Conservation (phyloP, 1,140 invertebrate species). For the Bombus cullumanus region DNA sequence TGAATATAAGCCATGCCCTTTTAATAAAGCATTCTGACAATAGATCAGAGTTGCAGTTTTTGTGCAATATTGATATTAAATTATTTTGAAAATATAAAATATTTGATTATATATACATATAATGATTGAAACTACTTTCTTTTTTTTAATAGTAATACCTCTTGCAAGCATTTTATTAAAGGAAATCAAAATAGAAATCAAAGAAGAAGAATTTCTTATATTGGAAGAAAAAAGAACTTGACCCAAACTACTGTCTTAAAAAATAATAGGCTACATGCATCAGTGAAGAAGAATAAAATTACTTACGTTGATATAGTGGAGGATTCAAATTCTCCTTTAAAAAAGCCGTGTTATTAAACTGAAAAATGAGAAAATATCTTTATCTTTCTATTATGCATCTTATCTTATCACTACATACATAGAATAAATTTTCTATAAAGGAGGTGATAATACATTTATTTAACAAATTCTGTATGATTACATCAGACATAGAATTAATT, state of each 20-base stretch:
- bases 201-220: constrained; percentile 13
- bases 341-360: constrained; percentile 56
- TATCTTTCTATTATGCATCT: constrained; percentile 20
- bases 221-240: constrained; percentile 12
- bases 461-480: neutral
- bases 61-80: constrained; percentile 47
- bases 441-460: neutral
- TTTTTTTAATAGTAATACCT: constrained; percentile 13
- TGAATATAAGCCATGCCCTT: neutral
- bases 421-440: constrained; percentile 26
- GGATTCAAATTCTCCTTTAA: constrained; percentile 39
- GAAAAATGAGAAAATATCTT: constrained; percentile 52
- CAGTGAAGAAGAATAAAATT: neutral
- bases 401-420: constrained; percentile 59
- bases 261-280: constrained; percentile 46
- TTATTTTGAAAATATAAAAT: constrained; percentile 9
- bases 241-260: constrained; percentile 41
- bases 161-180: constrained; percentile 29
- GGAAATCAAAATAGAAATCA: constrained; percentile 14
- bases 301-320: constrained; percentile 56
- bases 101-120: constrained; percentile 1
- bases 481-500: neutral
- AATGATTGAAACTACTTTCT: constrained; percentile 26
- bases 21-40: neutral
- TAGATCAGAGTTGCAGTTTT: constrained; percentile 43